Evolutionary conservation across 53 echinoderm and acorn worm genomes (phyloP).

Genomic region (Astropecten irregularis): DNA sequence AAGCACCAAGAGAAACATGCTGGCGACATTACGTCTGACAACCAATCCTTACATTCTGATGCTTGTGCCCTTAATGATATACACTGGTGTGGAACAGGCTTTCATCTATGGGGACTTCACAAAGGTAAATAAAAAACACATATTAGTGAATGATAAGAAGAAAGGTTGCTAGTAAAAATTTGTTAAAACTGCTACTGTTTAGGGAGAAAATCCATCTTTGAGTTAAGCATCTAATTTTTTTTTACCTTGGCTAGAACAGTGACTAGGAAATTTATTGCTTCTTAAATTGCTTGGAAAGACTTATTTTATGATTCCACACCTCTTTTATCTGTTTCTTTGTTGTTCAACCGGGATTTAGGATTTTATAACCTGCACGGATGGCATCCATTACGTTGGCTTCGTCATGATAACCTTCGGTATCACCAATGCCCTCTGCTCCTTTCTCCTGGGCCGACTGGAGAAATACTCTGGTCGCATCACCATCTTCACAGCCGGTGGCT

Average conservation of each 20-base stretch:
- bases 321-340: not conserved
- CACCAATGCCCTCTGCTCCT: conserved; percentile 61
- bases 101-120: conserved; percentile 76
- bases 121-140: conserved; percentile 50
- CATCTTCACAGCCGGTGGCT: conserved; percentile 59
- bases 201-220: too few species aligned
- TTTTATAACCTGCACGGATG: conserved; percentile 66
- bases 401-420: conserved; percentile 74
- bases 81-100: conserved; percentile 75
- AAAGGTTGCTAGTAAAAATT: not conserved
- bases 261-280: too few species aligned
- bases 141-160: too few species aligned
- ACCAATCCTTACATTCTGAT: conserved; percentile 41
- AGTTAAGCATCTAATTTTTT: too few species aligned
- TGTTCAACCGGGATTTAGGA: too few species aligned
- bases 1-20: not conserved
- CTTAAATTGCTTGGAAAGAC: too few species aligned
- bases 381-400: conserved; percentile 67
- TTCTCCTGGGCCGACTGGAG: conserved; percentile 64
- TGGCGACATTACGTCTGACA: conserved; percentile 54
- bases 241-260: too few species aligned
- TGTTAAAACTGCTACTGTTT: too few species aligned
- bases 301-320: too few species aligned
- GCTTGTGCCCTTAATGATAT: conserved; percentile 65
- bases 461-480: conserved; percentile 62